phyloP scores from a whole-genome alignment of 1,140 invertebrate species.

The Charaxes varanes region DNA sequence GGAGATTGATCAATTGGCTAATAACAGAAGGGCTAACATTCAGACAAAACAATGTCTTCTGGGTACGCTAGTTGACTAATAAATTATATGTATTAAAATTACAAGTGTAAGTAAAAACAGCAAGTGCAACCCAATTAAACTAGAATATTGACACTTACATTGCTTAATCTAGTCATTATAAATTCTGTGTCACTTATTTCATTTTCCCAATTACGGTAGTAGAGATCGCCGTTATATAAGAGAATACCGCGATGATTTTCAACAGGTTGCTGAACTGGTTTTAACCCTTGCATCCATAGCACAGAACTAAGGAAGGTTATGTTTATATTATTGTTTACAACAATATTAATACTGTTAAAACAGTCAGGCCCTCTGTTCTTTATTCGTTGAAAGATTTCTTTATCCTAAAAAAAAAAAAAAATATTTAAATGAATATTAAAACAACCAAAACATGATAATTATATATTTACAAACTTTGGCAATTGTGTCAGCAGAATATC shows the following conservation, averaged over 20 bases:
- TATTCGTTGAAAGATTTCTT: conserved; percentile 35
- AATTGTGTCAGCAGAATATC: conserved; percentile 12
- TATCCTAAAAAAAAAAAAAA: conserved; percentile 38
- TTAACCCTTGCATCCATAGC: conserved; percentile 62
- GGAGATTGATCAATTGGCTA: too few species aligned
- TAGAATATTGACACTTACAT: conserved; percentile 26
- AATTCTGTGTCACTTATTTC: conserved; percentile 41
- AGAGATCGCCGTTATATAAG: conserved; percentile 70
- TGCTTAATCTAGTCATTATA: conserved; percentile 41
- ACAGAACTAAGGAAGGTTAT: conserved; percentile 48
- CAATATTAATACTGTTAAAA: conserved; percentile 16
- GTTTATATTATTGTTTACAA: conserved; percentile 20
- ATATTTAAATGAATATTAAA: conserved; percentile 8
- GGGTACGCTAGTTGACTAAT: too few species aligned
- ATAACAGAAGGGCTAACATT: too few species aligned
- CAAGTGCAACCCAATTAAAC: too few species aligned
- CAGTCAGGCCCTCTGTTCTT: conserved; percentile 60
- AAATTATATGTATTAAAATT: too few species aligned
- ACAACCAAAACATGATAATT: not conserved
- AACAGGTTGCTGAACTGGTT: conserved; percentile 47
- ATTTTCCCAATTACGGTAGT: conserved; percentile 44
- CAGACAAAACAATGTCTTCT: too few species aligned
- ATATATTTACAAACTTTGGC: conserved; percentile 17
- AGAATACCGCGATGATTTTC: conserved; percentile 51
- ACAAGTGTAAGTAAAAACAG: too few species aligned